A percentile compares a stretch with the other conserved stretches of the same genome.
Evolutionary conservation across 2,888 invertebrate genomes (phyloP).

Genomic region (Drosophila lacicola): DNA sequence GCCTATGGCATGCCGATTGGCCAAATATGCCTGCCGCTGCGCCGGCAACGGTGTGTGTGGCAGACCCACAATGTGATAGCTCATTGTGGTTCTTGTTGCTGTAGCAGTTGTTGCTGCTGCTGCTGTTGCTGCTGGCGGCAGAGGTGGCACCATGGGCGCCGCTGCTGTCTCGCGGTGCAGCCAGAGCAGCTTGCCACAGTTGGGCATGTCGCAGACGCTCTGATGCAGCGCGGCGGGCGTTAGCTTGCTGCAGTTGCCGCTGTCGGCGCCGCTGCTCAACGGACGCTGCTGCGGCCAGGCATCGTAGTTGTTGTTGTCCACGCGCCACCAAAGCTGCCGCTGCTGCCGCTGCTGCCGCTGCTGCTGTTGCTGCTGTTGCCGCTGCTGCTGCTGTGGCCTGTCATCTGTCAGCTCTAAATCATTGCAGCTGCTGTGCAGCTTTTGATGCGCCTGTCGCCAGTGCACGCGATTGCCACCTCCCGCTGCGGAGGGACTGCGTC

Average conservation of each 20-base stretch:
- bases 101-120: conserved; percentile 21
- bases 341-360: not conserved
- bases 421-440: conserved; percentile 77
- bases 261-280: conserved; percentile 58
- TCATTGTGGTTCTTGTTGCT: conserved; percentile 43
- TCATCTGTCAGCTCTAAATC: conserved; percentile 65
- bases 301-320: conserved; percentile 24
- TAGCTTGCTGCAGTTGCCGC: conserved; percentile 23
- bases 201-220: conserved; percentile 81
- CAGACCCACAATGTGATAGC: conserved; percentile 82
- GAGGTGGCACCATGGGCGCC: conserved; percentile 52
- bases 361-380: conserved; percentile 27
- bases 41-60: conserved; percentile 83
- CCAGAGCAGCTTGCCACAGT: conserved; percentile 84
- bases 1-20: conserved; percentile 83
- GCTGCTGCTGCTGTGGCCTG: conserved; percentile 40
- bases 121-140: conserved; percentile 29
- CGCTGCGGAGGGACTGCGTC: conserved; percentile 19
- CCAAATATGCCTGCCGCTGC: conserved; percentile 81
- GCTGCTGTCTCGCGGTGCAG: conserved; percentile 66
- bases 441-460: conserved; percentile 57
- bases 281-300: conserved; percentile 50
- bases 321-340: conserved; percentile 35
- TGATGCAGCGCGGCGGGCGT: conserved; percentile 46
- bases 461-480: conserved; percentile 30